A percentile compares a stretch with the other conserved stretches of the same genome.
Evolutionary conservation across 2,888 invertebrate species (phyloP).

Genomic region (Leistus spinibarbis): DNA sequence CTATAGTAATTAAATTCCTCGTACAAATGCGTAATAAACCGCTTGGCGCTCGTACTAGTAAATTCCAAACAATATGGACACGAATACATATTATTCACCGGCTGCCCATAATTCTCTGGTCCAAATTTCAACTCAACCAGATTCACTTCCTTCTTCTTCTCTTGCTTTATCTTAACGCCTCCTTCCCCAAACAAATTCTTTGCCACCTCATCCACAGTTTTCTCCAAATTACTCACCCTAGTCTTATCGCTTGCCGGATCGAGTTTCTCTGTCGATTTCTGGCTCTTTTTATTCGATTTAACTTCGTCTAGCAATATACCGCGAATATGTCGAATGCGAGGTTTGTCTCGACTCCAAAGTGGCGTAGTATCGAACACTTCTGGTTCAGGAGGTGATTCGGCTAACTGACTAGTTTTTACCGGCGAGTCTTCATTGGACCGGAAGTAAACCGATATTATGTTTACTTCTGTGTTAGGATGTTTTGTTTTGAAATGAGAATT

Average conservation of each 20-base stretch:
- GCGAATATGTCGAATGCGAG: constrained; percentile 63
- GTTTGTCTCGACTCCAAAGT: constrained; percentile 66
- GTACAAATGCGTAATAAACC: constrained; percentile 71
- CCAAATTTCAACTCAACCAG: constrained; percentile 35
- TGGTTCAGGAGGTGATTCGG: constrained; percentile 44
- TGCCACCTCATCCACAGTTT: constrained; percentile 53
- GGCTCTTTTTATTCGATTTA: constrained; percentile 44
- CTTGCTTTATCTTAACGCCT: constrained; percentile 36
- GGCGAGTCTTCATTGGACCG: constrained; percentile 53
- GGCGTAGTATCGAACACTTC: constrained; percentile 64
- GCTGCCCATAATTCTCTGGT: constrained; percentile 57
- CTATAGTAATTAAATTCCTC: constrained; percentile 70
- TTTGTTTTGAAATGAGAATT: constrained; percentile 65
- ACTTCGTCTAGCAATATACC: constrained; percentile 66
- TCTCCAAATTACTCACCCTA: constrained; percentile 47
- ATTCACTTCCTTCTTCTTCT: constrained; percentile 15
- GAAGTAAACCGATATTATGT: constrained; percentile 63
- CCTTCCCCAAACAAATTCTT: constrained; percentile 46
- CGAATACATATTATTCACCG: constrained; percentile 62
- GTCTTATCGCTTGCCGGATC: constrained; percentile 41
- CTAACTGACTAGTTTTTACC: constrained; percentile 48
- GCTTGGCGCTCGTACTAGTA: constrained; percentile 62
- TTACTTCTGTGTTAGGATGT: constrained; percentile 60
- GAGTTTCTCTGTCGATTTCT: constrained; percentile 40
- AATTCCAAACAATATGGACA: constrained; percentile 69